Evolutionary conservation across 2,797 vertebrate species (phyloP).

Genomic region (Orientallactaga sibirica): DNA sequence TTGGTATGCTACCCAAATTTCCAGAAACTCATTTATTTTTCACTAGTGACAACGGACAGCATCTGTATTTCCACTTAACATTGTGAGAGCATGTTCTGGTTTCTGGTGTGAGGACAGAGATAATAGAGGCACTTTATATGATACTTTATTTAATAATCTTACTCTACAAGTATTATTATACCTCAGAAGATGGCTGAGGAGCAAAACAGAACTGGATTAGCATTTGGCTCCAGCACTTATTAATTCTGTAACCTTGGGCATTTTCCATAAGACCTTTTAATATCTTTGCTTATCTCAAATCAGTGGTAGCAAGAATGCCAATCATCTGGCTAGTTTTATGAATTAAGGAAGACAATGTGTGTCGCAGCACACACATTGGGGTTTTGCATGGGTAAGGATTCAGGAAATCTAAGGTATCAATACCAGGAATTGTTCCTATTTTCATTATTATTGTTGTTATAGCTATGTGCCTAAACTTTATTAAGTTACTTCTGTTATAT

Average conservation of each 20-base stretch:
- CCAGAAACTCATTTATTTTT: constrained; percentile 44
- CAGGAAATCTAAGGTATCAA: not conserved
- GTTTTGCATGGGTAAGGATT: not conserved
- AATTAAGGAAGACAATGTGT: not conserved
- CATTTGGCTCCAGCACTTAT: constrained; percentile 2
- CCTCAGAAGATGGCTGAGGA: not conserved
- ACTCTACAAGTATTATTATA: not conserved
- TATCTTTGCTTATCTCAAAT: constrained; percentile 3
- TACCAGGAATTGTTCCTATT: not conserved
- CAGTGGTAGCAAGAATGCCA: not conserved
- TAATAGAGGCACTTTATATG: not conserved
- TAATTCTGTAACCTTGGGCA: not conserved
- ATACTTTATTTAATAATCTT: constrained; percentile 5
- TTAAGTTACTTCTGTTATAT: not conserved
- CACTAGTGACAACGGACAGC: not conserved
- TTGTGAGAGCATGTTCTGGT: not conserved
- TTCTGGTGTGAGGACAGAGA: not conserved
- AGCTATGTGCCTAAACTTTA: not conserved
- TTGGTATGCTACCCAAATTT: constrained; percentile 49
- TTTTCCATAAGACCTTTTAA: not conserved
- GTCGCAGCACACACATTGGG: not conserved
- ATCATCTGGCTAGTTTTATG: not conserved
- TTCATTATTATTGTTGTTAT: not conserved
- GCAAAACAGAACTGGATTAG: not conserved
- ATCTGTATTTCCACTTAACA: not conserved